Evolutionary conservation across 2,113 vertebrate genomes (phyloP), one percentile per base, ranked within the genome.

Genomic region (Epinephelus moara): DNA sequence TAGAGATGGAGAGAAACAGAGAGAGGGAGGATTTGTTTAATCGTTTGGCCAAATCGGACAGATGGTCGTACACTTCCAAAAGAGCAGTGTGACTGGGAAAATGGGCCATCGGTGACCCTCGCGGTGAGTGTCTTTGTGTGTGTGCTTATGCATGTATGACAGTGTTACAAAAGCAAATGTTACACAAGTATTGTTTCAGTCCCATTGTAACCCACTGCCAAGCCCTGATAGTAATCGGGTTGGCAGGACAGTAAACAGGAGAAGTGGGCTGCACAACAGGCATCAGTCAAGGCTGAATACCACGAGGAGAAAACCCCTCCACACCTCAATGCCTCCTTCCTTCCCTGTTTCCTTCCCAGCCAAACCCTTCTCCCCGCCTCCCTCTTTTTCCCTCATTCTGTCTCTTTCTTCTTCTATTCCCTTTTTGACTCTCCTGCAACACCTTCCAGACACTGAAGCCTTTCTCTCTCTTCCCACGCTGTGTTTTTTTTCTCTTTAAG

Each of bases 61-160:
- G 96, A 97, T 95, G 95, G 96, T 89, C 91, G 86, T 83, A 91
- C 88, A 77, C 83, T 90, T 93, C 91, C 85, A 94, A 89, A 93
- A 90, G 91, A 95, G 92, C 93, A 94, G 91, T 61, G 91, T 69
- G 75, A 90, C 89, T 82, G 87, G 59, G 88, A 75, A 89, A 81
- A 78, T 0, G 89, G 93, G 89, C 88, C 75, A 59, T 76, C 70
- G 21, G 91, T 76, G 80, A 95, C 94, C 95, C 93, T 92, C 89
- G 18, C 62, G 27, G 70, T 68, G 88, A 64, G 88, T 62, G 87
- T 75, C 56, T 77, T 45, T 83, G 83, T 75, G 42, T 68, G 73
- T 73, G 75, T 52, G 79, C 84, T 73, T 77, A 69, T 76, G 79
- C 70, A 70, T 88, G 85, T 83, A 70, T 80, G 85, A 77, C 67